phyloP scores from a whole-genome alignment of 2,888 invertebrate genomes.

The Trissoscelio sp. region DNA sequence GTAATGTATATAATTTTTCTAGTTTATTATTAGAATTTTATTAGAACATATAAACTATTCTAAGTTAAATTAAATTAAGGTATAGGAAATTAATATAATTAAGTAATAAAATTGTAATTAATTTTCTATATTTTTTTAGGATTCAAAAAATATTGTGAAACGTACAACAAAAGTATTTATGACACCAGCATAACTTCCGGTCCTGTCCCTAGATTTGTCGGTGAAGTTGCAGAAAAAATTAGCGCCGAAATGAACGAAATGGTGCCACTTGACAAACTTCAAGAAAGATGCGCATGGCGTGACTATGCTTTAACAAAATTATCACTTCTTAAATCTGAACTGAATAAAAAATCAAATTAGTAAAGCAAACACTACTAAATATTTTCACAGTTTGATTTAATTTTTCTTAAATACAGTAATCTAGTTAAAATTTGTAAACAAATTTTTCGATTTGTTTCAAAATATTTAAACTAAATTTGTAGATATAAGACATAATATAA shows the following conservation, averaged over 20 bases:
- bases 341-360: slow-evolving; percentile 84
- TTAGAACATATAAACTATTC: background rate
- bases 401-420: no score
- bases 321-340: slow-evolving; percentile 90
- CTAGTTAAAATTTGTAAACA: no score
- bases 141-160: slow-evolving; percentile 86
- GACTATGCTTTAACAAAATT: slow-evolving; percentile 92
- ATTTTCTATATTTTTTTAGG: slow-evolving; percentile 78
- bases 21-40: no score
- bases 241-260: slow-evolving; percentile 89
- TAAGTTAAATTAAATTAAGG: background rate
- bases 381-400: no score
- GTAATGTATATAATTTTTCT: slow-evolving; percentile 23
- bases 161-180: slow-evolving; percentile 86
- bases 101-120: background rate
- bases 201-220: slow-evolving; percentile 89
- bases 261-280: slow-evolving; percentile 90
- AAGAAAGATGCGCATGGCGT: slow-evolving; percentile 91
- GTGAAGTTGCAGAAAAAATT: slow-evolving; percentile 87
- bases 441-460: no score
- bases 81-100: background rate
- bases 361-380: no score
- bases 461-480: no score
- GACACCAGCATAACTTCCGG: slow-evolving; percentile 90
- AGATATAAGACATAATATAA: no score